Base-by-base conservation (phyloP, 2,888 invertebrate genomes). In the Polydrusus pterygomalis region DNA sequence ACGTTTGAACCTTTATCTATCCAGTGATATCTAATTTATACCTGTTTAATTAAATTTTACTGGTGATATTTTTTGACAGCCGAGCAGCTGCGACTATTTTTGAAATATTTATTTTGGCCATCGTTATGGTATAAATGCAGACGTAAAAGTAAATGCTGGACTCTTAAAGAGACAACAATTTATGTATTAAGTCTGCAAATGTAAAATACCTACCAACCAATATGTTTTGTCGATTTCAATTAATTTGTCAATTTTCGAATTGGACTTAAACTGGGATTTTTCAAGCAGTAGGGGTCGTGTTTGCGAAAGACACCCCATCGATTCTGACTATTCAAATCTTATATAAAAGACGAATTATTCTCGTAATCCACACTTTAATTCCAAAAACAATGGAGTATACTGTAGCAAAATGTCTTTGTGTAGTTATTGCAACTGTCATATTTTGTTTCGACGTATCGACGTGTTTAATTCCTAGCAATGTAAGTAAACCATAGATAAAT, bases 281-380 rank as follows among this genome's bases (percentile, higher is more conserved):
- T 70, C 79, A 72, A 76, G 75, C 83, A 65, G 80, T 79, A 79
- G 85, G 85, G 84, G 85, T 83, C 84, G 84, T 85, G 84, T 81
- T 85, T 81, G 81, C 75, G 54, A 70, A 77, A 81, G 81, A 83
- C 81, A 78, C 84, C 84, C 79, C 77, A 77, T 79, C 82, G 69
- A 77, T 56, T 70, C 38, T 20, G 30, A 18, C 38, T 51, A 40
- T n/a, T 15, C 56, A 43, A 54, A 40, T 54, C 17, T 65, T 1
- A 18, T 65, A 65, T 65, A 65, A 47, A 65, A 65, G 65, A 38
- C 17, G 25, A 49, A 49, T n/a, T 13, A 1, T 49, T 17, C 30
- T 17, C 17, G 13, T 20, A 20, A n/a, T 38, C 20, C 11, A 40
- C 68, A 68, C 40, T 68, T 40, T 18, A 54, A n/a, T 40, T 68